These are phyloP conservation scores for Platysteira castanea DNA, from an alignment of 2,113 vertebrate genomes.

Conservation along the genomic window DNA sequence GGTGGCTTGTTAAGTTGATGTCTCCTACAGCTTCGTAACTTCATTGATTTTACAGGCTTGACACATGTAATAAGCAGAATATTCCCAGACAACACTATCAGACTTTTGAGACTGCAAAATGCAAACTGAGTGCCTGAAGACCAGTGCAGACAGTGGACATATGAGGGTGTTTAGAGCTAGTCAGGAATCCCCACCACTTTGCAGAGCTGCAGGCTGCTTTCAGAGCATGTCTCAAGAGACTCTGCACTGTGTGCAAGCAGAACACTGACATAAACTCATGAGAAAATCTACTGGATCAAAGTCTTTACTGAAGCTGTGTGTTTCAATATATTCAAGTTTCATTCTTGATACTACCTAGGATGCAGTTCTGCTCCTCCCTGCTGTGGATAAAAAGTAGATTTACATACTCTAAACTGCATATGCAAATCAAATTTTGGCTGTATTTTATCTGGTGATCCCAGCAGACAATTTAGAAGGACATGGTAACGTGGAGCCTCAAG, in stretches of 20 bases:
- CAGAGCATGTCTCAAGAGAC: neutral
- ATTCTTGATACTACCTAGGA: neutral
- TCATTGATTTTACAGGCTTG: neutral
- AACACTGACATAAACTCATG: neutral
- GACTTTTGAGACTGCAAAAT: neutral
- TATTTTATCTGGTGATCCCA: neutral
- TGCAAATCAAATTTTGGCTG: neutral
- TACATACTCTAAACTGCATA: neutral
- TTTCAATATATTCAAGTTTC: neutral
- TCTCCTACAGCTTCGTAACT: neutral
- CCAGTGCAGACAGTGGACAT: too few relatives aligned
- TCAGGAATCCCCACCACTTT: neutral
- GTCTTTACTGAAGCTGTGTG: neutral
- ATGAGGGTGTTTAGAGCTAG: neutral
- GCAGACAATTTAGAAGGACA: neutral
- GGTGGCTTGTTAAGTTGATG: neutral
- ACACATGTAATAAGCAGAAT: neutral
- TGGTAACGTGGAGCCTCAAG: neutral
- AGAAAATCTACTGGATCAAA: neutral
- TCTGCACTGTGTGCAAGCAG: neutral
- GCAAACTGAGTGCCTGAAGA: neutral
- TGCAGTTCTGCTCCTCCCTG: neutral
- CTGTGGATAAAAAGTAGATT: neutral
- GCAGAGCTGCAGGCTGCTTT: neutral
- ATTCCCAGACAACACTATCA: neutral